Conservation (phyloP, 2,797 vertebrate genomes). For the Danio aesculapii region DNA sequence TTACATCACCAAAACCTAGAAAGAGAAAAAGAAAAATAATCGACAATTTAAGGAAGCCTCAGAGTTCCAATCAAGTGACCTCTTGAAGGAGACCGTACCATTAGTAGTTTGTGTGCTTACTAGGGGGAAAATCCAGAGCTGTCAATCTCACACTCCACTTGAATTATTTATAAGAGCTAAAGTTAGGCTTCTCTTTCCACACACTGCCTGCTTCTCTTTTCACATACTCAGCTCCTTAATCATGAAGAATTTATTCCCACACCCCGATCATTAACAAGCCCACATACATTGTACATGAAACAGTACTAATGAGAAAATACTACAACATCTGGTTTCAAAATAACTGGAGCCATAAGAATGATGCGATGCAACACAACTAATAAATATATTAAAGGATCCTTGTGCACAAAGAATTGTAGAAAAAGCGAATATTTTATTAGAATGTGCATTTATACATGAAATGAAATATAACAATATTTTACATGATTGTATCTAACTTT, state of each 20-base stretch:
- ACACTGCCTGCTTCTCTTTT: slow-evolving; percentile 27
- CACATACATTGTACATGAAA: slow-evolving; percentile 9
- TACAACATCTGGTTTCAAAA: not conserved
- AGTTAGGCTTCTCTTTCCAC: slow-evolving; percentile 58
- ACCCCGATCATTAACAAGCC: slow-evolving; percentile 36
- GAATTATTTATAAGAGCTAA: slow-evolving; percentile 64
- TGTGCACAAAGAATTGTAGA: not conserved
- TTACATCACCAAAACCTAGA: not conserved
- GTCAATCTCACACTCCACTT: slow-evolving; percentile 39
- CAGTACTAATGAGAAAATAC: not conserved
- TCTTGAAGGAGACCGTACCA: slow-evolving; percentile 4
- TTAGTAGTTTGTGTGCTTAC: slow-evolving; percentile 43
- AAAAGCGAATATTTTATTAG: slow-evolving; percentile 1
- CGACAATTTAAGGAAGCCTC: not conserved
- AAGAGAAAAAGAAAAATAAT: not conserved
- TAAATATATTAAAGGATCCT: not conserved
- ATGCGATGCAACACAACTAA: not conserved
- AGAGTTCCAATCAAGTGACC: not conserved
- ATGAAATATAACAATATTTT: not conserved
- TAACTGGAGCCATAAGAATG: not conserved
- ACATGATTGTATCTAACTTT: not conserved
- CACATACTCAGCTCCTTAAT: slow-evolving; percentile 26
- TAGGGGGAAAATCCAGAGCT: slow-evolving; percentile 16
- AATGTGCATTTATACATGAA: not conserved
- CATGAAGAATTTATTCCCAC: slow-evolving; percentile 51